Percentiles rank a stretch among this genome's conserved stretches.
Evolutionary conservation across 2,888 invertebrate genomes (phyloP).

Genomic region (Hyalella azteca): DNA sequence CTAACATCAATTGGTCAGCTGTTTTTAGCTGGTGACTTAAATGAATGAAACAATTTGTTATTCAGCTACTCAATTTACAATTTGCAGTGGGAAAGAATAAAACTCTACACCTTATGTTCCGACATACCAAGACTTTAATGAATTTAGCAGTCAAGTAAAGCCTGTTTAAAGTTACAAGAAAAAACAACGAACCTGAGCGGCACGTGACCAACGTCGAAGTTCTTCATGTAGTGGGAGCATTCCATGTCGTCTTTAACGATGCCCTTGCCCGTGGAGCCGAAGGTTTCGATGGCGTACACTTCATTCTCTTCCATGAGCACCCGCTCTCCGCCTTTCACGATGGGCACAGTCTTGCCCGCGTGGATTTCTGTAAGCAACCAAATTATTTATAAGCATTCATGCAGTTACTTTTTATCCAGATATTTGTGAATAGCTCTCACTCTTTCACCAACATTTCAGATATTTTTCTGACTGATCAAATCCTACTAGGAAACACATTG

Average conservation of each 20-base stretch:
- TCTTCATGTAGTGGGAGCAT: conserved; percentile 99
- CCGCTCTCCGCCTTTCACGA: conserved; percentile 97
- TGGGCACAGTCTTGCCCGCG: conserved; percentile 98
- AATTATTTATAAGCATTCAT: neutral
- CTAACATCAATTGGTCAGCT: too few relatives aligned
- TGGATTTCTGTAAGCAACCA: conserved; percentile 64
- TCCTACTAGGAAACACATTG: neutral
- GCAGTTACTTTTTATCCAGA: neutral
- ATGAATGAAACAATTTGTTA: too few relatives aligned
- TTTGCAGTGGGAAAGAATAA: too few relatives aligned
- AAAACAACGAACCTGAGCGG: conserved; percentile 65
- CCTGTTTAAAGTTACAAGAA: too few relatives aligned
- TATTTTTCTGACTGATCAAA: neutral
- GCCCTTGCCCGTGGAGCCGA: conserved; percentile 94
- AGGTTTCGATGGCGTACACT: conserved; percentile 99
- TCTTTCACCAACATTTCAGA: neutral
- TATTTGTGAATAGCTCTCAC: neutral
- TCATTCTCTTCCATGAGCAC: conserved; percentile 99
- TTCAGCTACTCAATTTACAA: too few relatives aligned
- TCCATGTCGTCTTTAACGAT: conserved; percentile 98
- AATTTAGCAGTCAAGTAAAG: too few relatives aligned
- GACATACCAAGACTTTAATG: too few relatives aligned
- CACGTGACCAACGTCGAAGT: conserved; percentile 88
- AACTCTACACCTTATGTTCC: too few relatives aligned
- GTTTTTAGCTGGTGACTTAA: too few relatives aligned